phyloP scores from a whole-genome alignment of 2,888 invertebrate species.

The Hyposoter dolosus region DNA sequence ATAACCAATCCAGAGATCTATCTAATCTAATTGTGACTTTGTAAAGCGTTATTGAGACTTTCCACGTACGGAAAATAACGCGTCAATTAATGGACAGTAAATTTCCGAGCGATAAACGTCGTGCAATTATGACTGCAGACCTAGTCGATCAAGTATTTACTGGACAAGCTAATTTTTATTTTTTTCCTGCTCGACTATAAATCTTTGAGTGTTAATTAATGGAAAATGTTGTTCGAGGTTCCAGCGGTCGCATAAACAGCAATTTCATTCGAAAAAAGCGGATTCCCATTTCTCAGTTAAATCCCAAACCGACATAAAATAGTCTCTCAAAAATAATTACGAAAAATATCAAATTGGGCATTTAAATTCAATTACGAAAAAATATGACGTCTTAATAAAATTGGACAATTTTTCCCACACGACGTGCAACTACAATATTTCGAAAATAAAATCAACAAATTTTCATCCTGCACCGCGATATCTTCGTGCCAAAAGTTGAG shows the following conservation, averaged over 20 bases:
- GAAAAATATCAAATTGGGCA: background rate
- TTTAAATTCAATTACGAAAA: too few relatives aligned
- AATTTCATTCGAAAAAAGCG: background rate
- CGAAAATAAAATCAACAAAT: too few relatives aligned
- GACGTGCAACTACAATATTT: too few relatives aligned
- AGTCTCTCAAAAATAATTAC: background rate
- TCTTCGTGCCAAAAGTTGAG: too few relatives aligned
- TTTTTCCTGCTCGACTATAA: background rate
- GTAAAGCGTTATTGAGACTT: slow-evolving; percentile 24
- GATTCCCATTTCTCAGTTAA: background rate
- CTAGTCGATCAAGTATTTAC: background rate
- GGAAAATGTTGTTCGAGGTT: background rate
- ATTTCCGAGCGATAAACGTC: slow-evolving; percentile 26
- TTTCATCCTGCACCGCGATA: too few relatives aligned
- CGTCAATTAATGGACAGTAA: slow-evolving; percentile 19
- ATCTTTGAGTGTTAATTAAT: background rate
- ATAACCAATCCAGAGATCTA: background rate
- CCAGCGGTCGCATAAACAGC: background rate
- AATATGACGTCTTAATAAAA: too few relatives aligned
- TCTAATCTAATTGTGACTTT: slow-evolving; percentile 11
- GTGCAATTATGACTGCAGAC: slow-evolving; percentile 14
- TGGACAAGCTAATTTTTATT: background rate
- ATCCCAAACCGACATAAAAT: background rate
- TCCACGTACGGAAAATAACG: slow-evolving; percentile 5
- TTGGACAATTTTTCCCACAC: too few relatives aligned